These are phyloP conservation scores for Thaleichthys pacificus DNA, from an alignment of 2,797 vertebrate genomes.

Conservation along the genomic window DNA sequence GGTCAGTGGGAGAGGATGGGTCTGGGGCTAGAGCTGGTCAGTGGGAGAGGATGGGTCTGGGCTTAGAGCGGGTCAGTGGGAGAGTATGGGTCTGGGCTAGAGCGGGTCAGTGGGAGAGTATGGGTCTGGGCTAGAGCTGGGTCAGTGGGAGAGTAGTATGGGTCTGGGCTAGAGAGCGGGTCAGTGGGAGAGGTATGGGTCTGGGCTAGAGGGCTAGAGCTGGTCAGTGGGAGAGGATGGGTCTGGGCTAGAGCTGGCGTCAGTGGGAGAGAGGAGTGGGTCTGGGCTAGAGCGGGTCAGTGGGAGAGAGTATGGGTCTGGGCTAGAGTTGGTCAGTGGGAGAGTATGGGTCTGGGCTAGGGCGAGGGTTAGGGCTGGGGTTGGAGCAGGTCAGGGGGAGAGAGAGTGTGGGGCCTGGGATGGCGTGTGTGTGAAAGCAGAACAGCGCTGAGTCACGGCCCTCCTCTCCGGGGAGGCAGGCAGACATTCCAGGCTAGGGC, in stretches of 20 bases:
- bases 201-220: background rate
- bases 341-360: background rate
- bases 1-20: background rate
- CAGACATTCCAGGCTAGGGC: constrained; percentile 63
- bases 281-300: too few relatives aligned
- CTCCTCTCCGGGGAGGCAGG: constrained; percentile 47
- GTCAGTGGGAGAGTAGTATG: background rate
- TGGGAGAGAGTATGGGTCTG: too few relatives aligned
- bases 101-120: background rate
- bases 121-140: background rate
- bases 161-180: background rate
- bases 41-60: constrained; percentile 9
- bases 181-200: background rate
- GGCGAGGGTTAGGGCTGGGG: constrained; percentile 1
- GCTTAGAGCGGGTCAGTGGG: background rate
- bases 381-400: background rate
- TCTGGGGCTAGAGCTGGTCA: constrained; percentile 16
- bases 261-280: constrained; percentile 14
- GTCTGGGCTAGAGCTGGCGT: constrained; percentile 4
- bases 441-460: constrained; percentile 53
- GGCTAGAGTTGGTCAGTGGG: background rate
- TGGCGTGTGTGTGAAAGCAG: constrained; percentile 43
- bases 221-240: background rate
- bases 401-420: background rate
- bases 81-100: too few relatives aligned